phyloP scores from a whole-genome alignment of 2,797 vertebrate species.

The Megaceryle alcyon region DNA sequence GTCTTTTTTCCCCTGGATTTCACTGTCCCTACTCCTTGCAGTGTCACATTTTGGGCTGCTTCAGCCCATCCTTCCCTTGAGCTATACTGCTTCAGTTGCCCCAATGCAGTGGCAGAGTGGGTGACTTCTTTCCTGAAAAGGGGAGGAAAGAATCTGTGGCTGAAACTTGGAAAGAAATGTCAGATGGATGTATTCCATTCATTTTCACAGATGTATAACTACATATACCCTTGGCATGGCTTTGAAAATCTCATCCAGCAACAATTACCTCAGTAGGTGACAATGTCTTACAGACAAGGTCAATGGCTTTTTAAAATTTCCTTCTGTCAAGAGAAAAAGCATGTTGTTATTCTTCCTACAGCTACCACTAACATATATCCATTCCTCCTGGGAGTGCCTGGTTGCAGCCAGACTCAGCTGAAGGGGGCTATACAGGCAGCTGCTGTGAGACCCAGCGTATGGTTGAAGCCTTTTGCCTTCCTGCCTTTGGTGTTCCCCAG shows the following conservation, averaged over 20 bases:
- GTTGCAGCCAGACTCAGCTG: not conserved
- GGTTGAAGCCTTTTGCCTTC: not conserved
- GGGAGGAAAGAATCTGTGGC: not conserved
- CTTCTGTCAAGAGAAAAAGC: not conserved
- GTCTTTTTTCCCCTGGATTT: not conserved
- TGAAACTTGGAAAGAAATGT: not conserved
- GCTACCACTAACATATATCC: not conserved
- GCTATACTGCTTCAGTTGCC: not conserved
- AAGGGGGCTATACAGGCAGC: not conserved
- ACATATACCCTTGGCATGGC: not conserved
- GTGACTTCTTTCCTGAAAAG: not conserved
- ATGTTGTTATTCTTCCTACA: not conserved
- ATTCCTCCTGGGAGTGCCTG: not conserved
- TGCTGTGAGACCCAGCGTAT: not conserved
- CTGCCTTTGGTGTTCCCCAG: accelerated
- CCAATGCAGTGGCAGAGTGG: not conserved
- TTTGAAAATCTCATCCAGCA: not conserved
- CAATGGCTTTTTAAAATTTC: not conserved
- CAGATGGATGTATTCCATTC: not conserved
- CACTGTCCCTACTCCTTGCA: not conserved
- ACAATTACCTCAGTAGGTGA: not conserved
- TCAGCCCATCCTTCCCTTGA: not conserved
- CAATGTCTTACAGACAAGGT: not conserved
- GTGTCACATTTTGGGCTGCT: accelerated
- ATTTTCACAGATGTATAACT: not conserved